Percentiles rank a stretch among this genome's conserved stretches.
phyloP scores from a whole-genome alignment of 2,113 vertebrate genomes.

The Misgurnus mizolepis region DNA sequence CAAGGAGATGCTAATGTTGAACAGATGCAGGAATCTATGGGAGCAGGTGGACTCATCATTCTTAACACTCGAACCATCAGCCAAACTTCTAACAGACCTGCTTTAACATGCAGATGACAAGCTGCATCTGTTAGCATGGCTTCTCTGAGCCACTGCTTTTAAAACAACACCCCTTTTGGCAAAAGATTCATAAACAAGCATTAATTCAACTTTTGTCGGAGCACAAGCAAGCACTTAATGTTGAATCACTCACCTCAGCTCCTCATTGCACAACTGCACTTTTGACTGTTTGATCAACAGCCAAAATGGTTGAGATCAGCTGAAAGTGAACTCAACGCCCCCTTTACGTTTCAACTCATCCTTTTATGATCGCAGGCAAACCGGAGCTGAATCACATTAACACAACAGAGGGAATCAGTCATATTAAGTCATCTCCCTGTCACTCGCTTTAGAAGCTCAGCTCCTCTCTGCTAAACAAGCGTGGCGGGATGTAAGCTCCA shows the following conservation, averaged over 20 bases:
- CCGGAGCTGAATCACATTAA: constrained; percentile 60
- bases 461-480: constrained; percentile 60
- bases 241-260: neutral
- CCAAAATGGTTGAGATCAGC: constrained; percentile 20
- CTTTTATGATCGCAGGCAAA: constrained; percentile 52
- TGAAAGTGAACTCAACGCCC: neutral
- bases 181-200: neutral
- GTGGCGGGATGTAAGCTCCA: constrained; percentile 63
- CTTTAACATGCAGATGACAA: constrained; percentile 27
- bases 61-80: constrained; percentile 30
- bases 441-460: constrained; percentile 61
- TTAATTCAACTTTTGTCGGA: neutral
- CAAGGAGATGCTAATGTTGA: constrained; percentile 53
- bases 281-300: constrained; percentile 10
- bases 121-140: constrained; percentile 18
- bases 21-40: constrained; percentile 47
- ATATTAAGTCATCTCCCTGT: constrained; percentile 66
- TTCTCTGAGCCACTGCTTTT: neutral
- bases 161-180: neutral
- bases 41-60: constrained; percentile 46
- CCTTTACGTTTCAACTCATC: constrained; percentile 10
- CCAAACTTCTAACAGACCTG: constrained; percentile 9
- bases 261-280: neutral
- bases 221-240: constrained; percentile 18
- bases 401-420: constrained; percentile 69